Percentiles rank a stretch among this genome's conserved stretches.
Evolutionary conservation across 1,140 invertebrate genomes (phyloP).

Genomic region (Sinonovacula constricta): DNA sequence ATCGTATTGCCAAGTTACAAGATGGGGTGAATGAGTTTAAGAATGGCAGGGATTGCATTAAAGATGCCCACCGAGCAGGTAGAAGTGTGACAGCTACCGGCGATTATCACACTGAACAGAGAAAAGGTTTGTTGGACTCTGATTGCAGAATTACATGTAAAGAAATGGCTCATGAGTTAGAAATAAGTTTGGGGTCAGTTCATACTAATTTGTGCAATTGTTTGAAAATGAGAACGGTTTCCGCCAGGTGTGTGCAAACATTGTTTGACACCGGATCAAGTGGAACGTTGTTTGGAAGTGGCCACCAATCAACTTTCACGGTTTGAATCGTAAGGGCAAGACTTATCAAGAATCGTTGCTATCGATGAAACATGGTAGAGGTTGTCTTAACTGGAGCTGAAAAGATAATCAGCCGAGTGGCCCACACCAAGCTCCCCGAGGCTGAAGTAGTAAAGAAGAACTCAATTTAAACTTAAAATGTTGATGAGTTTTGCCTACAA

Average conservation of each 20-base stretch:
- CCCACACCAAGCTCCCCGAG: too few relatives aligned
- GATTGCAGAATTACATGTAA: not conserved
- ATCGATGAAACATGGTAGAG: too few relatives aligned
- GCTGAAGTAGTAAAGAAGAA: too few relatives aligned
- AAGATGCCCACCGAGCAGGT: not conserved
- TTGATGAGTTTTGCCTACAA: too few relatives aligned
- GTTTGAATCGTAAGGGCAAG: not conserved
- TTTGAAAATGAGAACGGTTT: conserved; percentile 26
- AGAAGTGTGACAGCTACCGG: not conserved
- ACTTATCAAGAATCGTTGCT: too few relatives aligned
- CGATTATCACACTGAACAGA: not conserved
- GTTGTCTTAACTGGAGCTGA: too few relatives aligned
- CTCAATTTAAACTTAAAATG: too few relatives aligned
- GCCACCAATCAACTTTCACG: not conserved
- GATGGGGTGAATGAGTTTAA: not conserved
- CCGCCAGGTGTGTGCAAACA: not conserved
- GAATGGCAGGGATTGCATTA: not conserved
- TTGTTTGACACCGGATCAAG: not conserved
- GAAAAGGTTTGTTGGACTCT: not conserved
- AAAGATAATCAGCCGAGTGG: too few relatives aligned
- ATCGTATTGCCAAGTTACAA: not conserved
- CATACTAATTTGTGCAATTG: not conserved
- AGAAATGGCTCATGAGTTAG: not conserved
- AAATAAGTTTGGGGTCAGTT: conserved; percentile 1
- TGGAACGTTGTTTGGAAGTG: not conserved